Evolutionary conservation across 2,888 invertebrate species (phyloP), one percentile per base, ranked within the genome.

Genomic region (Selenia dentaria): DNA sequence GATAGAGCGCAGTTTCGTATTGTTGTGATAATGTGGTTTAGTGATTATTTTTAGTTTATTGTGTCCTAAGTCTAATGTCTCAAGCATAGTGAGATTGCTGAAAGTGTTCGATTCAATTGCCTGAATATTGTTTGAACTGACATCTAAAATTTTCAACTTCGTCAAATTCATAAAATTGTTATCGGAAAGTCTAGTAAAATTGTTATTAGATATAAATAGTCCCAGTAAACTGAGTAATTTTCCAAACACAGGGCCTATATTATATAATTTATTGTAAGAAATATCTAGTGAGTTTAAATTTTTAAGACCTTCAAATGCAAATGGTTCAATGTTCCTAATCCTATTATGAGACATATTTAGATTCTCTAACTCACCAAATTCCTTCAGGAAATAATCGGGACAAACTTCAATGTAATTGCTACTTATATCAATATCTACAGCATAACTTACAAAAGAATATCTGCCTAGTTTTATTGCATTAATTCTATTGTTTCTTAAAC

Each of bases 21-120:
- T 56, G 2, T 22, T 33, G 5, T 12, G 11, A 11, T 53, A 48
- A 3, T 48, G 3, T 0, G 25, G 10, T 35, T 51, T 43, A 9
- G 33, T 8, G 20, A 56, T 40, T 1, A 2, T 26, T 18, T 34
- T 6, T 16, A 56, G 11, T 16, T 36, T 31, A 24, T 56, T 56
- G 11, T 43, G 10, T 6, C 48, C 42, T 6, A 53, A 25, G n/a
- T 56, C 55, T 14, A 55, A 29, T 13, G 9, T 2, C 16, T 28
- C 9, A 2, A 34, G 24, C 1, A 28, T 34, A 10, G 8, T 24
- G 2, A 41, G 22, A 14, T 10, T 14, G 11, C 12, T 10, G 22
- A 41, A 41, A 11, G 34, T 24, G 3, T 14, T 11, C 5, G 22
- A 11, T 22, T 34, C 41, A n/a, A 41, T 41, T 1, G 8, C 2